These are phyloP conservation scores for Otocyon megalotis DNA, from an alignment of 2,113 vertebrate genomes.

Conservation along the genomic window DNA sequence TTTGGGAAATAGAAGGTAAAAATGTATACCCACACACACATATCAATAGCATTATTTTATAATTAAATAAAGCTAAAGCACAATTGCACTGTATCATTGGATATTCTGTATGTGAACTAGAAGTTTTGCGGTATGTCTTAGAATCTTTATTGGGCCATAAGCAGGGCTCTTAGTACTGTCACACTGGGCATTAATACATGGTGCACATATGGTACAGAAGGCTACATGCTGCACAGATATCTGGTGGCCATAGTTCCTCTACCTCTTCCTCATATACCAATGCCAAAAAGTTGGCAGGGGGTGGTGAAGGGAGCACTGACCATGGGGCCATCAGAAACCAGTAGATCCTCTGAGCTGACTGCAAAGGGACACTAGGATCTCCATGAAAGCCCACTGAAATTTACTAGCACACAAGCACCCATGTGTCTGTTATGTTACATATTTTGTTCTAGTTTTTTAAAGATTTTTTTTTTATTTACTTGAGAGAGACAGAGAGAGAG, in stretches of 20 bases:
- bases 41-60: not conserved
- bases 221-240: not conserved
- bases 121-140: not conserved
- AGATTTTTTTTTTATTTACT: no score
- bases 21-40: not conserved
- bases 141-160: not conserved
- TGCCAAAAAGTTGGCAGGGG: not conserved
- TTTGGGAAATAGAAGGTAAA: conserved; percentile 3
- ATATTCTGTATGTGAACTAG: not conserved
- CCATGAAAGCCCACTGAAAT: not conserved
- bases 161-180: not conserved
- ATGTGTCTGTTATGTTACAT: rapidly evolving
- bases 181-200: not conserved
- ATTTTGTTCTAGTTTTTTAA: not conserved
- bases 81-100: not conserved
- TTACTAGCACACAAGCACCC: not conserved
- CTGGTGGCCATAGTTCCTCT: not conserved
- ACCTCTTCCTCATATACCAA: not conserved
- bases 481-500: no score
- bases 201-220: no score
- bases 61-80: conserved; percentile 23
- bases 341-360: not conserved
- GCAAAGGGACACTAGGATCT: not conserved
- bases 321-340: not conserved
- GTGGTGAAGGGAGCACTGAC: not conserved